These are phyloP conservation scores for Cyprinus carpio DNA, from an alignment of 2,113 vertebrate genomes.

Conservation along the genomic window DNA sequence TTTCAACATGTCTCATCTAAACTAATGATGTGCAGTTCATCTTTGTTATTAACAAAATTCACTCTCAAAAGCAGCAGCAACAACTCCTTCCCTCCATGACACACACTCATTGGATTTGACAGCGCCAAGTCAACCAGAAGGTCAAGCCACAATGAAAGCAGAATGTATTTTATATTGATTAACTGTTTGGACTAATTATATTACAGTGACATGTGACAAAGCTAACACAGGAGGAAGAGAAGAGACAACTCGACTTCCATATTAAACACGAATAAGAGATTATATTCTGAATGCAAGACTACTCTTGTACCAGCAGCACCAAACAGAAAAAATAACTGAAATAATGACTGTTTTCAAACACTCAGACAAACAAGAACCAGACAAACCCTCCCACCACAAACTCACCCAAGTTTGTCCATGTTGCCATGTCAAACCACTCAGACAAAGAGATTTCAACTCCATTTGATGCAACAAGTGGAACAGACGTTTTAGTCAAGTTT, in stretches of 20 bases:
- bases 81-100: not conserved
- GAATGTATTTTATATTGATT: constrained; percentile 31
- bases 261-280: constrained; percentile 3
- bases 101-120: constrained; percentile 15
- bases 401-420: not conserved
- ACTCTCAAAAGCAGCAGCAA: constrained; percentile 4
- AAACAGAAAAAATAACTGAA: not conserved
- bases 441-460: not conserved
- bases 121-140: constrained; percentile 15
- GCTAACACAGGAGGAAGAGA: not conserved
- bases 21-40: not conserved
- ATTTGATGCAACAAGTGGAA: not conserved
- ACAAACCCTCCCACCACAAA: not conserved
- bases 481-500: not conserved
- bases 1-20: not conserved
- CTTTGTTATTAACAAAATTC: not conserved
- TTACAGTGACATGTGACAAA: constrained; percentile 21
- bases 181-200: constrained; percentile 28
- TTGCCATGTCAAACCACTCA: not conserved
- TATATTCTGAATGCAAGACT: not conserved
- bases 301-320: not conserved
- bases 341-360: not conserved
- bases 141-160: constrained; percentile 29
- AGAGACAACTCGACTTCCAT: not conserved
- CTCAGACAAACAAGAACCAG: not conserved